Evolutionary conservation across 2,888 invertebrate genomes (phyloP), one percentile per base, ranked within the genome.

Genomic region (Cyrtodaria siliqua): DNA sequence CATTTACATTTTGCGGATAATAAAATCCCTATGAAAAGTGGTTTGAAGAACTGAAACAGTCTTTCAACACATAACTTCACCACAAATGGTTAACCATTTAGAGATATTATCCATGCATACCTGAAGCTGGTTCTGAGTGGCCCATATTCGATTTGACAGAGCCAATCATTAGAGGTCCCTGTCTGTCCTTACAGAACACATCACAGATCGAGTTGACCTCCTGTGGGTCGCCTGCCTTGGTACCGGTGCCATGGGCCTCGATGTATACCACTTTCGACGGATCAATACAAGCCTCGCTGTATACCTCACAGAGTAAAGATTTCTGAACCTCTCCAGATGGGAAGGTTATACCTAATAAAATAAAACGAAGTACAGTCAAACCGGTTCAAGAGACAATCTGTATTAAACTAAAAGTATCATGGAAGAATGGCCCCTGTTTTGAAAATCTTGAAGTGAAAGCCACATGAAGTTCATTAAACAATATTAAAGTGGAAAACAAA

Each of bases 71-170:
- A 6, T 44, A 16, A 9, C 4, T 44, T 3, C 4, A 44, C 6
- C n/a, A 44, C 9, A 44, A 9, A 18, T 9, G 6, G 16, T 9
- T 6, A 44, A 20, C 4, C 55, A 23, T 8, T 29, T 12, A 4
- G 6, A 55, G 8, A 27, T 6, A 2, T 55, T 6, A 14, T 27
- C 6, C 12, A 2, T 20, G 61, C 49, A 85, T 85, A 89, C 94
- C 94, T 59, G 94, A 94, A 14, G 94, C 94, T 24, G 98, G 97
- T 93, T 99, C 99, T 2, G 98, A 96, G 93, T 99, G 99, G 1
- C 99, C 99, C 98, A 99, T 98, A 94, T 99, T 99, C 24, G 98
- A 98, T 93, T 99, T 99, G 0, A 99, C 97, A 0, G 99, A 98
- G 20, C 99, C 99, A 89, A 99, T 95, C 50, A 98, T 93, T 53